A percentile compares a stretch with the other conserved stretches of the same genome.
phyloP scores from a whole-genome alignment of 2,888 invertebrate species.

The Ariolimax columbianus region DNA sequence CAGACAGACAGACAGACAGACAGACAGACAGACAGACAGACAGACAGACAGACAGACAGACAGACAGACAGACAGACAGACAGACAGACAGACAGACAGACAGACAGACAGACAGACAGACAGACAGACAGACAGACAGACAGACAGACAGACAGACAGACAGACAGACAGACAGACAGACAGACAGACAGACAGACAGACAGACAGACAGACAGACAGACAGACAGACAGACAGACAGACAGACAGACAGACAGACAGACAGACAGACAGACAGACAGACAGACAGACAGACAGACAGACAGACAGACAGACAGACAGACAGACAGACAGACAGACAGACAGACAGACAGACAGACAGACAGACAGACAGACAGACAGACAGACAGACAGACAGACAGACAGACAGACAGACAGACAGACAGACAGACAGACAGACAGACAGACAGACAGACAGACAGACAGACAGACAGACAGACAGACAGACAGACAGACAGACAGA shows the following conservation, averaged over 20 bases:
- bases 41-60: neutral
- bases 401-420: neutral
- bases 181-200: neutral
- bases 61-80: neutral
- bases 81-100: neutral
- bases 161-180: neutral
- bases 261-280: neutral
- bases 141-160: neutral
- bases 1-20: conserved; percentile 2
- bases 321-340: conserved; percentile 8
- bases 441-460: conserved; percentile 21
- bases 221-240: neutral
- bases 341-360: neutral
- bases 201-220: neutral
- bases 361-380: conserved; percentile 26
- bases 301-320: neutral
- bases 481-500: conserved; percentile 7
- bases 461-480: conserved; percentile 3
- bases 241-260: conserved; percentile 2
- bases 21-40: neutral
- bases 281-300: neutral
- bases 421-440: conserved; percentile 25
- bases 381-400: neutral
- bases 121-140: conserved; percentile 2
- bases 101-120: neutral